Base-by-base conservation (phyloP, 2,113 vertebrate genomes). In the Pipa parva region DNA sequence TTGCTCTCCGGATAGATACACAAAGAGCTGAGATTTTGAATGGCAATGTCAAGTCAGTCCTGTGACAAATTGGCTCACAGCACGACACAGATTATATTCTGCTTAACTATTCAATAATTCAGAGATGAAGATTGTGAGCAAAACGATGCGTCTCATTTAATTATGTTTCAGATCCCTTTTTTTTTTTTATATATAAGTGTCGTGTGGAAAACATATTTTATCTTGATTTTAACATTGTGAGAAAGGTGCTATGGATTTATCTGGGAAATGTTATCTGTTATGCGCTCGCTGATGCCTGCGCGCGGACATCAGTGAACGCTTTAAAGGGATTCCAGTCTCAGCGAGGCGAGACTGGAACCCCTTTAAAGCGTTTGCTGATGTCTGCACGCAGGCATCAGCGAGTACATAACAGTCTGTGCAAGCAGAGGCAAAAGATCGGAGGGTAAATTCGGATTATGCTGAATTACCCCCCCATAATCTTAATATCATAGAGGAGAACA, bases 41-140 rank as follows among this genome's bases (percentile, higher is more conserved):
- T 26, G n/a, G 36, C 12, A 7, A 55, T 64, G 37, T 55, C 50
- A 42, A 55, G 63, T 64, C 50, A 55, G 55, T 64, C 63, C 6
- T 64, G 17, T 25, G 28, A 25, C 22, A 55, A 64, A 64, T 64
- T 28, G 50, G 33, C 28, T 18, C 36, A 27, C 5, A 39, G 36
- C 20, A 7, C 18, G 24, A 52, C 22, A 28, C 50, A 42, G 50
- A 28, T 64, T 29, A 22, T 45, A 21, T 54, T 39, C 24, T 10
- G 8, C 37, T 55, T 21, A 51, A 6, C 50, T 3, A 21, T 42
- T 55, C 26, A 42, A 5, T 4, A 7, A 36, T 10, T 20, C 63
- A 6, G 55, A 27, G 33, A 28, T 28, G 25, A 45, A 55, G 31
- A 63, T 63, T 50, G 12, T 24, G 12, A 49, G 21, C 46, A 4